These are phyloP conservation scores for Plagiodera versicolora DNA, from an alignment of 2,888 invertebrate genomes.

Conservation along the genomic window DNA sequence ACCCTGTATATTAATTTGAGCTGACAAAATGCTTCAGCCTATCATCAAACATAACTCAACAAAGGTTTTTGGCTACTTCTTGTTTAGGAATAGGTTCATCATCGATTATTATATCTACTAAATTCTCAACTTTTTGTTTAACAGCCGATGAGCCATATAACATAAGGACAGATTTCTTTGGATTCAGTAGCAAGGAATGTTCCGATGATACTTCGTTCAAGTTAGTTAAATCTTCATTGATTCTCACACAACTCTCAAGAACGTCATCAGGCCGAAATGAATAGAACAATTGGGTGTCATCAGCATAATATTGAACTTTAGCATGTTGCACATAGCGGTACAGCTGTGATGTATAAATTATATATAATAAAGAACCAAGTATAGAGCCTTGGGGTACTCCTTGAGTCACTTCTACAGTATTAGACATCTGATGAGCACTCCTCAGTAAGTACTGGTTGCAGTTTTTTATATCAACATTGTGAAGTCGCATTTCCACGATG, in stretches of 20 bases:
- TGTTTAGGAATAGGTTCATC: too few species aligned
- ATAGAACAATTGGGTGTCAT: too few species aligned
- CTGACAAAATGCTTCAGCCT: background rate
- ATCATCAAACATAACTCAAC: constrained; percentile 2
- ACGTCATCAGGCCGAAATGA: too few species aligned
- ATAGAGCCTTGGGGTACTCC: constrained; percentile 9
- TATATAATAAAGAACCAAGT: background rate
- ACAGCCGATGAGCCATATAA: background rate
- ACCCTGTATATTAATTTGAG: background rate
- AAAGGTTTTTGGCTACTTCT: constrained; percentile 3
- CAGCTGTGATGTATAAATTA: constrained; percentile 8
- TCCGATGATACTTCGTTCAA: too few species aligned
- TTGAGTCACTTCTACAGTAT: background rate
- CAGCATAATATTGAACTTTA: too few species aligned
- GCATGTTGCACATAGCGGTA: too few species aligned
- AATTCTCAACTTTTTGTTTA: background rate
- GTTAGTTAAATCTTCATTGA: too few species aligned
- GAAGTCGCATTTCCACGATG: too few species aligned
- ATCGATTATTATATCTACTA: background rate
- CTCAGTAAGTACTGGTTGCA: too few species aligned
- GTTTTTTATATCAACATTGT: too few species aligned
- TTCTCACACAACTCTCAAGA: too few species aligned
- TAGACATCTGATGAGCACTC: background rate
- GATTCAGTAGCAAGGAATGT: too few species aligned
- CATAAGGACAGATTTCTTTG: background rate